Conservation (phyloP, 2,888 invertebrate species). For the Scaeva pyrastri region DNA sequence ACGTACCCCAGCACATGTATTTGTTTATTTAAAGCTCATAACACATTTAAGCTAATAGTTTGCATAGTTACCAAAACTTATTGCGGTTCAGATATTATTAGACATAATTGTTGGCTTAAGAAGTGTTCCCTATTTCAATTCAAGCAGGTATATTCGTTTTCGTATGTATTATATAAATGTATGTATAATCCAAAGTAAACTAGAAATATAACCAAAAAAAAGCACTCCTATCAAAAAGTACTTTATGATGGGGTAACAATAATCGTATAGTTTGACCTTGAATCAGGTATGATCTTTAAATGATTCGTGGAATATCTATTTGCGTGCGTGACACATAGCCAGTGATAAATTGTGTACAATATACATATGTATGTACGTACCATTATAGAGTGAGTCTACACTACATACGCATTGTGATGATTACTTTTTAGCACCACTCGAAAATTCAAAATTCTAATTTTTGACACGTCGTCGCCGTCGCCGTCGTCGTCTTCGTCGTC, state of each 20-base stretch:
- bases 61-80: conserved; percentile 14
- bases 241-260: conserved; percentile 37
- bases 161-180: too few relatives aligned
- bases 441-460: conserved; percentile 29
- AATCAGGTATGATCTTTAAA: conserved; percentile 21
- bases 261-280: not conserved
- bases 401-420: conserved; percentile 23
- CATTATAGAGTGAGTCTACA: not conserved
- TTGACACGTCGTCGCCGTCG: not conserved
- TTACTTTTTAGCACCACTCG: conserved; percentile 34
- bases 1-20: not conserved
- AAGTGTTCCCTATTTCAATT: too few relatives aligned
- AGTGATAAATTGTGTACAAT: not conserved
- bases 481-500: not conserved
- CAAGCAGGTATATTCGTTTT: too few relatives aligned
- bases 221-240: not conserved
- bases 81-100: not conserved
- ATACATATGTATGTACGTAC: too few relatives aligned
- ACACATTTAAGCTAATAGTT: conserved; percentile 17
- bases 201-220: not conserved
- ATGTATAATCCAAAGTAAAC: not conserved
- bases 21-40: conserved; percentile 24
- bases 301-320: conserved; percentile 34
- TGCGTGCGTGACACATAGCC: conserved; percentile 37
- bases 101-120: conserved; percentile 9